These are phyloP conservation scores for Mesitornis unicolor DNA, from an alignment of 2,113 vertebrate genomes.

Conservation along the genomic window DNA sequence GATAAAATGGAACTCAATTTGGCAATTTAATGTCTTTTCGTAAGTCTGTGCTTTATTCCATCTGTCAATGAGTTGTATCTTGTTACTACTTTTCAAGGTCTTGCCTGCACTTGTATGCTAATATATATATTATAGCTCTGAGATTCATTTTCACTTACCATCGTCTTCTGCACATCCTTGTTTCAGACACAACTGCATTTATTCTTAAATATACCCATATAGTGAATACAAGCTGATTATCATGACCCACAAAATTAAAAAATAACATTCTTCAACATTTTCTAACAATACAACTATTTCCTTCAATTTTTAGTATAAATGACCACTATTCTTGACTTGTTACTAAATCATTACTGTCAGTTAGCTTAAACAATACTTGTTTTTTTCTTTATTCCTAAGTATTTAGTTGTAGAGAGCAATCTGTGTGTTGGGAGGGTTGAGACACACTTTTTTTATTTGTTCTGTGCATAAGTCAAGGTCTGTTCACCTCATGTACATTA, in stretches of 20 bases:
- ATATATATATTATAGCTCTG: background rate
- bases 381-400: background rate
- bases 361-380: background rate
- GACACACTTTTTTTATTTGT: background rate
- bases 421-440: background rate
- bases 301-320: background rate
- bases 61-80: background rate
- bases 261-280: background rate
- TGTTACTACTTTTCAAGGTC: background rate
- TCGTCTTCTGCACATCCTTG: background rate
- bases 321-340: background rate
- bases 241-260: background rate
- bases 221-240: background rate
- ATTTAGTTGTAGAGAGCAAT: background rate
- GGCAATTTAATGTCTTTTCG: background rate
- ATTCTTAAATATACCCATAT: background rate
- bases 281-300: background rate
- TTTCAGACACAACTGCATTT: background rate
- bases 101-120: background rate
- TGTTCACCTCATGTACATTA: background rate
- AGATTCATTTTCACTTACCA: background rate
- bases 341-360: background rate
- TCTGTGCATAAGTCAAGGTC: background rate
- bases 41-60: background rate
- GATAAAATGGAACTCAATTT: background rate